A percentile compares a stretch with the other conserved stretches of the same genome.
phyloP scores from a whole-genome alignment of 1,140 invertebrate species.

The Cydia fagiglandana region DNA sequence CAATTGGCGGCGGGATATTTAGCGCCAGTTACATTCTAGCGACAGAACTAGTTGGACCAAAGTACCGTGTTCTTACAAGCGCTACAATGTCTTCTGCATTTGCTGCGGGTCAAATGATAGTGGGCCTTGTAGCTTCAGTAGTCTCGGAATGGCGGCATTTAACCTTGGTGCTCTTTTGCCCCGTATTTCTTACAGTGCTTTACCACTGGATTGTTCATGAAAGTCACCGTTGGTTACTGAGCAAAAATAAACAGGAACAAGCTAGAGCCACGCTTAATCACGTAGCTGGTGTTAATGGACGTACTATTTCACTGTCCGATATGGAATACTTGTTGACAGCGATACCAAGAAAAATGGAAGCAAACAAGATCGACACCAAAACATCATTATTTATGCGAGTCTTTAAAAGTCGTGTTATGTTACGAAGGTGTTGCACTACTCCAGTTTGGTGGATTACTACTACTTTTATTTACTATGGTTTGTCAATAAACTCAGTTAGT shows the following conservation, averaged over 20 bases:
- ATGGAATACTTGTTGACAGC: constrained; percentile 73
- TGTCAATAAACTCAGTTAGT: constrained; percentile 89
- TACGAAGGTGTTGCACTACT: constrained; percentile 84
- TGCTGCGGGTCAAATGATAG: constrained; percentile 84
- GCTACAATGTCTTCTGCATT: constrained; percentile 86
- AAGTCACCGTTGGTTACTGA: constrained; percentile 87
- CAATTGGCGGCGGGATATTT: constrained; percentile 65
- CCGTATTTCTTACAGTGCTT: constrained; percentile 82
- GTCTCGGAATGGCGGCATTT: constrained; percentile 85
- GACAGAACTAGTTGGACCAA: constrained; percentile 88
- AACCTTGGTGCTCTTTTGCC: constrained; percentile 83
- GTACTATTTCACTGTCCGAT: constrained; percentile 76
- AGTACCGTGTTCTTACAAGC: constrained; percentile 85
- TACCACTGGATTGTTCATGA: constrained; percentile 83
- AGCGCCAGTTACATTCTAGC: constrained; percentile 78
- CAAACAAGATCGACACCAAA: constrained; percentile 39
- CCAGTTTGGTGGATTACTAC: constrained; percentile 86
- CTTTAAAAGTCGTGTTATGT: constrained; percentile 80
- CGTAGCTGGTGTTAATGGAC: constrained; percentile 84
- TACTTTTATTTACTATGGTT: constrained; percentile 89
- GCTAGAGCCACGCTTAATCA: constrained; percentile 80
- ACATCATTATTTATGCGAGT: constrained; percentile 66
- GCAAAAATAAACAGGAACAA: constrained; percentile 84
- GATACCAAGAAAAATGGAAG: constrained; percentile 48
- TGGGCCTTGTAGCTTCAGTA: constrained; percentile 84